Base-by-base conservation (phyloP, 2,113 vertebrate genomes). In the Aptenodytes patagonicus region DNA sequence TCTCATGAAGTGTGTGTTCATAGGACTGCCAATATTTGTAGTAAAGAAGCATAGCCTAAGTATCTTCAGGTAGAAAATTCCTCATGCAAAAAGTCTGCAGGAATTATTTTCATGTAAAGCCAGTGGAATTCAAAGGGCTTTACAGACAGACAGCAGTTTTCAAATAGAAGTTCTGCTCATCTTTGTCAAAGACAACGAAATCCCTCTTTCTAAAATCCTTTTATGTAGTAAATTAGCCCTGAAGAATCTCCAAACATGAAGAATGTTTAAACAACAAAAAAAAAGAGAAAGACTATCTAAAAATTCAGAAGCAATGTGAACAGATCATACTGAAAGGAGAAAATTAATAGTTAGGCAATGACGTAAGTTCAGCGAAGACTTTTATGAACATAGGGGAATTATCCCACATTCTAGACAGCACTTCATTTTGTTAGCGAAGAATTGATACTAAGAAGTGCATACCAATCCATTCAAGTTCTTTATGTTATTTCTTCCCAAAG, bases 401-500 rank as follows among this genome's bases (percentile, higher is more conserved):
- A 70, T 22, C 31, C 38, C n/a, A 36, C 17, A 21, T 68, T 81
- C 47, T 52, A 81, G 49, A 49, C 26, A 88, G 52, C 11, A 36
- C 34, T 75, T 36, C 47, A 32, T 68, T 89, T 64, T 34, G 12
- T 82, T 64, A 68, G 52, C 6, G 4, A 94, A 78, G 32, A 62
- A 65, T 29, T 75, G 51, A 78, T 60, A 86, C 17, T 51, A 76
- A 75, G 79, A 78, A 69, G 52, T 2, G 97, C 98, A 96, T 98
- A 99, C 99, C 98, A 99, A 97, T 95, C 99, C 99, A 96, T 98
- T 98, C 60, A 99, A 98, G 73, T 99, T 99, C 98, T 99, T 99
- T 96, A 99, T 99, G 89, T 99, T 99, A 97, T 99, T 99, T 95
- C 99, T 99, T 96, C 99, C 99, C 97, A 99, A 97, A 85, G 99